Conservation (phyloP, 2,888 invertebrate species). For the Euclidia mi region DNA sequence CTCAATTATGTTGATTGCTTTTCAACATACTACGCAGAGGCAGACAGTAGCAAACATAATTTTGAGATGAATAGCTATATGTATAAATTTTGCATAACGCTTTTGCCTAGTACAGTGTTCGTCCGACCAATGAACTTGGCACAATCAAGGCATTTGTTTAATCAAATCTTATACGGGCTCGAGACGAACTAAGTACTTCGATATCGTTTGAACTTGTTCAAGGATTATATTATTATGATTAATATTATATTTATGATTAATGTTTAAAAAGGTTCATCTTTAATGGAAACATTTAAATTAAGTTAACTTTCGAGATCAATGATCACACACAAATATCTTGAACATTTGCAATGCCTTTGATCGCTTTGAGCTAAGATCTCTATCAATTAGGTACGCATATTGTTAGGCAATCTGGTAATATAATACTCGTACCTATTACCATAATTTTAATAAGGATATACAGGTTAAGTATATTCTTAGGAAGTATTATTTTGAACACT, state of each 20-base stretch:
- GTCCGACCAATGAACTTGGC: constrained; percentile 30
- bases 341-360: not conserved
- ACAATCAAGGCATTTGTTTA: constrained; percentile 41
- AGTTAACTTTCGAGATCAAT: constrained; percentile 1
- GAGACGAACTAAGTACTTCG: constrained; percentile 17
- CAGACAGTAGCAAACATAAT: too few relatives aligned
- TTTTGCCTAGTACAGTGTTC: not conserved
- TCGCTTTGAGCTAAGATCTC: not conserved
- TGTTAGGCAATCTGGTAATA: too few relatives aligned
- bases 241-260: constrained; percentile 34
- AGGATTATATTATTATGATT: constrained; percentile 32
- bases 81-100: too few relatives aligned
- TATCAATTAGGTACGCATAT: too few relatives aligned
- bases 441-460: too few relatives aligned
- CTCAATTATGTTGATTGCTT: too few relatives aligned
- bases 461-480: too few relatives aligned
- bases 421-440: too few relatives aligned
- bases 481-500: too few relatives aligned
- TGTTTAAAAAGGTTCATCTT: constrained; percentile 23
- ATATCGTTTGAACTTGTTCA: constrained; percentile 39
- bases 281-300: not conserved
- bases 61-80: too few relatives aligned
- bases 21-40: too few relatives aligned
- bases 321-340: not conserved
- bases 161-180: constrained; percentile 44